Evolutionary conservation across 2,113 vertebrate species (phyloP).

Genomic region (Eidolon helvum): DNA sequence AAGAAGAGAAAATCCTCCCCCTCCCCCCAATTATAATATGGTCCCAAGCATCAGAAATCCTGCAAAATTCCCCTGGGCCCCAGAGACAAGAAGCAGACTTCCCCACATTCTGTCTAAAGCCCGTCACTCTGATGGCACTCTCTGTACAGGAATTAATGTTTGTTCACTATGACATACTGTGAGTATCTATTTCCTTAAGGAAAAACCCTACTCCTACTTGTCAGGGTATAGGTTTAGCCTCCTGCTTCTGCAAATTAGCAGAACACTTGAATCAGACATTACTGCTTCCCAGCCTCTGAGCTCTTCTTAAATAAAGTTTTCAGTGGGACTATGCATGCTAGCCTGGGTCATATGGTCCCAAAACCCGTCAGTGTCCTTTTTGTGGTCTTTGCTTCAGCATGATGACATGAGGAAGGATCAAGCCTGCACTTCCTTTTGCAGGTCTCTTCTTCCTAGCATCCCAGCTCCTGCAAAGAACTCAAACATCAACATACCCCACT

Average conservation of each 20-base stretch:
- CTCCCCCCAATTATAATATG: neutral
- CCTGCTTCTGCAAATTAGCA: neutral
- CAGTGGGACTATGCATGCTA: neutral
- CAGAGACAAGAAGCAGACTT: neutral
- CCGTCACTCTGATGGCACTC: neutral
- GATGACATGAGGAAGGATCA: neutral
- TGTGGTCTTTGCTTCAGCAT: neutral
- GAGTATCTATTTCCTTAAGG: neutral
- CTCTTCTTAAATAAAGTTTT: neutral
- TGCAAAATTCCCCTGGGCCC: neutral
- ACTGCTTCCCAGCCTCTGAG: neutral
- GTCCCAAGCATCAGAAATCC: neutral
- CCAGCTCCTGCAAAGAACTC: neutral
- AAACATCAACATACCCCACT: neutral
- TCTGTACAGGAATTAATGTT: neutral
- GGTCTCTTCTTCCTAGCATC: neutral
- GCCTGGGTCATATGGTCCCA: neutral
- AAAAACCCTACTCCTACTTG: neutral
- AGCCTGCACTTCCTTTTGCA: neutral
- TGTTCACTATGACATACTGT: neutral
- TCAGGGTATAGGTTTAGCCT: neutral
- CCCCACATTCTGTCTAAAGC: neutral
- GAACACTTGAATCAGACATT: neutral
- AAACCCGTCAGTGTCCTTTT: rapidly evolving
- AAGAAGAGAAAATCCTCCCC: neutral